These are phyloP conservation scores for Melanotaenia nigrans DNA, from an alignment of 2,797 vertebrate species.

Conservation along the genomic window DNA sequence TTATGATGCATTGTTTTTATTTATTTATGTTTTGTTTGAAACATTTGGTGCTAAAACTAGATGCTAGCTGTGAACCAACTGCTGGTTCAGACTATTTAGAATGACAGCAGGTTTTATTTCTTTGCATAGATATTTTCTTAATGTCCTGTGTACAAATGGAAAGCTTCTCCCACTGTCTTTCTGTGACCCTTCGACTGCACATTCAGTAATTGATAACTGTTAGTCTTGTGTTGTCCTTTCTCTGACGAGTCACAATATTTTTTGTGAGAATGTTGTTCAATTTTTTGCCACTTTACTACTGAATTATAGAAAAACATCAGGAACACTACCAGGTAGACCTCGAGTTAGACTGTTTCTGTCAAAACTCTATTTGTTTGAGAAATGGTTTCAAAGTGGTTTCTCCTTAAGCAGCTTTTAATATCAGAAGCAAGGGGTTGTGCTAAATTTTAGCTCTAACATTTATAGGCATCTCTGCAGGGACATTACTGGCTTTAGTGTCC, in stretches of 20 bases:
- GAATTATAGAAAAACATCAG: neutral
- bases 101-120: neutral
- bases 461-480: neutral
- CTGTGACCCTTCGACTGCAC: conserved; percentile 11
- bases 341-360: conserved; percentile 5
- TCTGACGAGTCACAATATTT: conserved; percentile 4
- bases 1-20: conserved; percentile 6
- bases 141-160: conserved; percentile 1
- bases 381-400: neutral
- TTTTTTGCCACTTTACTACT: neutral
- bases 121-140: neutral
- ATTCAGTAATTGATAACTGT: conserved; percentile 5
- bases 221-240: neutral
- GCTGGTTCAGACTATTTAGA: neutral
- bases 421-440: neutral
- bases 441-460: neutral
- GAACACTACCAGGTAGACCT: neutral
- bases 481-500: neutral
- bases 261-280: neutral
- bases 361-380: neutral
- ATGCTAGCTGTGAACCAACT: neutral
- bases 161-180: neutral
- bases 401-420: neutral
- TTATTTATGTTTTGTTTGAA: neutral
- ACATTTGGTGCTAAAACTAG: neutral